Evolutionary conservation across 2,797 vertebrate species (phyloP).

Genomic region (Poeciliopsis paucimaculata): DNA sequence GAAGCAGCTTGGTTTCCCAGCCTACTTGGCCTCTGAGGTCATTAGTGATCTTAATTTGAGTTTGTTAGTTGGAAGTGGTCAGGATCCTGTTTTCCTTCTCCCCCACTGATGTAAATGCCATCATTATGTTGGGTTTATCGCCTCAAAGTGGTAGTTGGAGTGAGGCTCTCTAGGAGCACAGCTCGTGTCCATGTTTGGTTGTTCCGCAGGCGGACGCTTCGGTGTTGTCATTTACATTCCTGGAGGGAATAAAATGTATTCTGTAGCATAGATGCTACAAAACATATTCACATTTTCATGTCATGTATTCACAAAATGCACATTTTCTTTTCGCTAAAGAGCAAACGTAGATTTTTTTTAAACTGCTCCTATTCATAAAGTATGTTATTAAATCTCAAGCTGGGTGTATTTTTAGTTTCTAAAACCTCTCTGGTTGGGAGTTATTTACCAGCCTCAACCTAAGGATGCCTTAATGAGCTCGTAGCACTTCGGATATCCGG

Average conservation of each 20-base stretch:
- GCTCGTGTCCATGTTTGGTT: constrained; percentile 68
- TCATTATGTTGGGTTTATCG: constrained; percentile 67
- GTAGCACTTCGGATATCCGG: constrained; percentile 79
- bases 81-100: constrained; percentile 64
- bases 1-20: constrained; percentile 50
- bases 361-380: constrained; percentile 5
- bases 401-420: constrained; percentile 43
- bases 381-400: constrained; percentile 14
- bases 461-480: constrained; percentile 65
- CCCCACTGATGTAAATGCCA: constrained; percentile 75
- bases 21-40: constrained; percentile 53
- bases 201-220: constrained; percentile 67
- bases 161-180: constrained; percentile 51
- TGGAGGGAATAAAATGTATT: constrained; percentile 7
- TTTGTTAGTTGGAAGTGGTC: constrained; percentile 78
- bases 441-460: constrained; percentile 70
- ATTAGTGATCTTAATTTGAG: constrained; percentile 70
- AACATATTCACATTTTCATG: constrained; percentile 12
- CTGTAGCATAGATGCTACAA: not conserved
- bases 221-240: constrained; percentile 74
- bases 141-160: constrained; percentile 73
- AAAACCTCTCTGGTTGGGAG: constrained; percentile 28
- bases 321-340: not conserved
- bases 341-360: not conserved
- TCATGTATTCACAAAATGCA: constrained; percentile 5